phyloP scores from a whole-genome alignment of 2,888 invertebrate genomes.

The Agriotes lineatus region DNA sequence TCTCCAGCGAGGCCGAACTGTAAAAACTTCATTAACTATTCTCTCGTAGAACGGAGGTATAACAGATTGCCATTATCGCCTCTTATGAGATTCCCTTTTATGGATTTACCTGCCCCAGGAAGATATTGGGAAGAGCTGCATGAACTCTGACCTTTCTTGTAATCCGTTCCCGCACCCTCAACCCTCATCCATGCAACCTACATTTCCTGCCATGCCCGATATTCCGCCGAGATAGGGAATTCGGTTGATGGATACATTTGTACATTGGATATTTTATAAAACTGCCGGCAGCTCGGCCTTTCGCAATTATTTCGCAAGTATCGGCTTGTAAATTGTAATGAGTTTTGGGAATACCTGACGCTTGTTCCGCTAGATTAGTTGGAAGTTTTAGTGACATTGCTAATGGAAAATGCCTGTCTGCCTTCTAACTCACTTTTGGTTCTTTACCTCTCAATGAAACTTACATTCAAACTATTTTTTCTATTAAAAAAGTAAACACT shows the following conservation, averaged over 20 bases:
- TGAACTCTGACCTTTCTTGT: constrained; percentile 44
- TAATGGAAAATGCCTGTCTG: constrained; percentile 6
- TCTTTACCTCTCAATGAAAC: too few species aligned
- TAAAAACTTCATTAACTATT: constrained; percentile 11
- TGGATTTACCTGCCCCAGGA: constrained; percentile 21
- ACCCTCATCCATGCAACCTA: constrained; percentile 42
- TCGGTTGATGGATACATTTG: constrained; percentile 22
- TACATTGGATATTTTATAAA: constrained; percentile 19
- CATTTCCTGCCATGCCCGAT: constrained; percentile 36
- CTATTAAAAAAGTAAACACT: too few species aligned
- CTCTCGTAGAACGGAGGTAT: background rate
- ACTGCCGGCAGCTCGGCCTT: background rate
- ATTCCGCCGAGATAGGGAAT: constrained; percentile 22
- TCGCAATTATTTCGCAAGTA: constrained; percentile 5
- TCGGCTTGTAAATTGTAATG: background rate
- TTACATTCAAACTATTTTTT: too few species aligned
- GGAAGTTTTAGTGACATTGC: background rate
- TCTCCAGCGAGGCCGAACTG: background rate
- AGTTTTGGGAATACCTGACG: constrained; percentile 4
- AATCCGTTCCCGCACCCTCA: constrained; percentile 38
- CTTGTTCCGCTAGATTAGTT: background rate
- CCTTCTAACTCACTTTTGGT: background rate
- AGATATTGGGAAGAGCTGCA: constrained; percentile 28
- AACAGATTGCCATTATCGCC: constrained; percentile 11
- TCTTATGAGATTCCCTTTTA: constrained; percentile 3